A percentile compares a stretch with the other conserved stretches of the same genome.
phyloP scores from a whole-genome alignment of 2,113 vertebrate species.

The Nycticryphes semicollaris region DNA sequence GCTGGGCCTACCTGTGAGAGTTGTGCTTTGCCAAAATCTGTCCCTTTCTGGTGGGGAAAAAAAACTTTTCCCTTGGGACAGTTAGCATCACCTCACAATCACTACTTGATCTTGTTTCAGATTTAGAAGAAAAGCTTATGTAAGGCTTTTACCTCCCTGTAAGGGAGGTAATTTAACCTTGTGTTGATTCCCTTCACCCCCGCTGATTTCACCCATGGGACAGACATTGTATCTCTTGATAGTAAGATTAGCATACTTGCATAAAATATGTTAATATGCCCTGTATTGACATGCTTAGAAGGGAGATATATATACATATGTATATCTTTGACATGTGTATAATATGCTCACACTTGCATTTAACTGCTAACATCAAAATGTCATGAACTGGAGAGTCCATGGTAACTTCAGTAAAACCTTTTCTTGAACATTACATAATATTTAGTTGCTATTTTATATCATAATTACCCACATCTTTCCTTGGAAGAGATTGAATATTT shows the following conservation, averaged over 20 bases:
- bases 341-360: neutral
- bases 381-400: neutral
- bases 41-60: neutral
- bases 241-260: neutral
- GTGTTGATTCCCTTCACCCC: neutral
- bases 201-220: neutral
- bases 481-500: neutral
- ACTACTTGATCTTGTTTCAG: neutral
- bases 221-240: neutral
- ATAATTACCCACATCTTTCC: neutral
- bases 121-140: neutral
- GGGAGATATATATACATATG: neutral
- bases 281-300: neutral
- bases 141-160: too few relatives aligned
- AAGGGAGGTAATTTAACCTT: neutral
- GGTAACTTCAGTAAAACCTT: neutral
- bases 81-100: neutral
- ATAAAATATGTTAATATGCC: neutral
- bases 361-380: neutral
- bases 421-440: neutral
- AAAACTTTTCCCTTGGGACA: neutral
- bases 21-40: neutral
- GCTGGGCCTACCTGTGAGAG: neutral
- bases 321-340: neutral
- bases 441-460: neutral